phyloP scores from a whole-genome alignment of 1,140 invertebrate genomes.

The Drosophila fuyamai region DNA sequence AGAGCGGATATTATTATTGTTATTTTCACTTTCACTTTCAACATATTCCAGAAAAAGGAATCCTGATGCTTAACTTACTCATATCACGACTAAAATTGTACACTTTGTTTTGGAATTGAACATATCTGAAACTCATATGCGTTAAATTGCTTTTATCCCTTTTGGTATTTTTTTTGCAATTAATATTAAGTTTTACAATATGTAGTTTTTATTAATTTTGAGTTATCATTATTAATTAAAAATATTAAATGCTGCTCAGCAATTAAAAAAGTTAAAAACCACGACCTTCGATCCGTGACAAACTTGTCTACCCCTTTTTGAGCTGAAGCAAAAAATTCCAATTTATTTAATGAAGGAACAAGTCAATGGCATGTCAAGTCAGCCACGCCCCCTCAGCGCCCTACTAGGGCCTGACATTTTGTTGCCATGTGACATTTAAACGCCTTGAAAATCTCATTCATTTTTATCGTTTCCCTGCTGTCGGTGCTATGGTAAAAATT shows the following conservation, averaged over 20 bases:
- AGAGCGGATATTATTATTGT: background rate
- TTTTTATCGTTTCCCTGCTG: slow-evolving; percentile 33
- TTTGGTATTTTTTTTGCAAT: no score
- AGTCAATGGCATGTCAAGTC: slow-evolving; percentile 14
- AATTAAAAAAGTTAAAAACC: slow-evolving; percentile 5
- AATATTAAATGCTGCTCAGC: slow-evolving; percentile 3
- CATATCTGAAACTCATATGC: slow-evolving; percentile 19
- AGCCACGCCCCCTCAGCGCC: slow-evolving; percentile 11
- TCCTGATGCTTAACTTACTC: background rate
- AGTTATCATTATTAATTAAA: background rate
- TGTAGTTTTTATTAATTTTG: no score
- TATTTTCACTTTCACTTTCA: background rate
- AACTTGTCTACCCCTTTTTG: slow-evolving; percentile 20
- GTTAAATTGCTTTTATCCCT: no score
- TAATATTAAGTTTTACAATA: no score
- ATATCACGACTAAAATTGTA: background rate
- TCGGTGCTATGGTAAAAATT: slow-evolving; percentile 25
- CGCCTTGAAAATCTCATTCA: slow-evolving; percentile 75
- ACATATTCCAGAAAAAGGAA: background rate
- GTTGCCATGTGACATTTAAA: slow-evolving; percentile 55
- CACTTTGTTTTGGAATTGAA: background rate
- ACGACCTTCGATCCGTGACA: slow-evolving; percentile 7
- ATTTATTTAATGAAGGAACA: slow-evolving; percentile 67
- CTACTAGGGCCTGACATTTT: slow-evolving; percentile 1
- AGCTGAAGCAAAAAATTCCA: slow-evolving; percentile 41